These are phyloP conservation scores for Pithys albifrons DNA, from an alignment of 2,113 vertebrate species.

Conservation along the genomic window DNA sequence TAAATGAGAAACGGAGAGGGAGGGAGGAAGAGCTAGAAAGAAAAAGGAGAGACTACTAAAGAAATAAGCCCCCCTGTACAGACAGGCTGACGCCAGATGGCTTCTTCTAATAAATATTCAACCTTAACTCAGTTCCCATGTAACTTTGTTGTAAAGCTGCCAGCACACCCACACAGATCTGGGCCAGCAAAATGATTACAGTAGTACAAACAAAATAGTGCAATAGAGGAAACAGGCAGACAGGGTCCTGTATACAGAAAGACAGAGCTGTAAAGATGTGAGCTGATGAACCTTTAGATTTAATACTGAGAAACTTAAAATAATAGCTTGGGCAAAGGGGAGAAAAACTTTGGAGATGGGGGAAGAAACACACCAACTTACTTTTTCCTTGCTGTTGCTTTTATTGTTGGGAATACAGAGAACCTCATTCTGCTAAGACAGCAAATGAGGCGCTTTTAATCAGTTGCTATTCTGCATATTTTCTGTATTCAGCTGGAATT, in stretches of 20 bases:
- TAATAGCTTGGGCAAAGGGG: conserved; percentile 45
- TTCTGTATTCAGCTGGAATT: conserved; percentile 52
- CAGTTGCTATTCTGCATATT: conserved; percentile 42
- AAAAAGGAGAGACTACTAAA: conserved; percentile 89
- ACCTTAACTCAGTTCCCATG: conserved; percentile 99
- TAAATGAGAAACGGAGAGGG: conserved; percentile 70
- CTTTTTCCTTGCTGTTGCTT: conserved; percentile 46
- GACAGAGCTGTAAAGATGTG: conserved; percentile 83
- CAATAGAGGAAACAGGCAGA: conserved; percentile 94
- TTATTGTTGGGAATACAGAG: conserved; percentile 34
- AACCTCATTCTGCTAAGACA: conserved; percentile 47
- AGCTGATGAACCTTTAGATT: conserved; percentile 82
- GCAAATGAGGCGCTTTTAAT: conserved; percentile 42
- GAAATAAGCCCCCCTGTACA: conserved; percentile 91
- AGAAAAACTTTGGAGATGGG: not conserved
- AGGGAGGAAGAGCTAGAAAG: conserved; percentile 78
- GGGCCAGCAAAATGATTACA: conserved; percentile 98
- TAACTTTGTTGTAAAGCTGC: conserved; percentile 98
- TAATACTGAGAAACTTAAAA: conserved; percentile 74
- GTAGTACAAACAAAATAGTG: conserved; percentile 97
- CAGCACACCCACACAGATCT: conserved; percentile 99
- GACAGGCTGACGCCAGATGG: conserved; percentile 99
- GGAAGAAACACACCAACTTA: not conserved
- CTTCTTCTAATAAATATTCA: conserved; percentile 99
- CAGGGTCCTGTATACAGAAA: conserved; percentile 92